Evolutionary conservation across 37 sponge, comb jelly and placozoan species (phyloP).

Genomic region (Cliona cf. orientalis): DNA sequence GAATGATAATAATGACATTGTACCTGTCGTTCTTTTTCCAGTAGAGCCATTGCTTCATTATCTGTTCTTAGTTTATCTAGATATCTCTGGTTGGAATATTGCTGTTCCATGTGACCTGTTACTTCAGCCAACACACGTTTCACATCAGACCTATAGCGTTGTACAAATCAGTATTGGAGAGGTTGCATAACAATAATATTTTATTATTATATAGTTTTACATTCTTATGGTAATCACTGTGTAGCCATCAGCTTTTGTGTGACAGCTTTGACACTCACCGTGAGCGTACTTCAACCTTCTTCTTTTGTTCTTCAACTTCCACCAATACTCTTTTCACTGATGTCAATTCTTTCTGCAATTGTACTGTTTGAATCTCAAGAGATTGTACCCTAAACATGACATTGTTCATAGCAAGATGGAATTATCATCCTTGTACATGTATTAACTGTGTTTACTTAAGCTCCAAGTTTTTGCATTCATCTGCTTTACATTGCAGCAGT

Average conservation of each 20-base stretch:
- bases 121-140: constrained; percentile 59
- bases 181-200: neutral
- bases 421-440: neutral
- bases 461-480: constrained; percentile 16
- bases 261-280: neutral
- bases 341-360: constrained; percentile 47
- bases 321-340: constrained; percentile 16
- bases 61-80: constrained; percentile 69
- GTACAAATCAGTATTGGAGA: neutral
- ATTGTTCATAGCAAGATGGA: neutral
- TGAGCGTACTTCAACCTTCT: constrained; percentile 25
- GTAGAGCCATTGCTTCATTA: constrained; percentile 51
- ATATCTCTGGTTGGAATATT: constrained; percentile 58
- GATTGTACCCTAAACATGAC: neutral
- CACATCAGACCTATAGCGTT: constrained; percentile 72
- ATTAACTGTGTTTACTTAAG: constrained; percentile 24
- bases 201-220: neutral
- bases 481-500: constrained; percentile 26
- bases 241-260: no score
- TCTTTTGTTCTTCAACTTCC: constrained; percentile 50
- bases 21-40: constrained; percentile 69
- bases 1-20: neutral
- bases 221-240: neutral
- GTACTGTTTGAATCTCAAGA: constrained; percentile 15
- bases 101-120: constrained; percentile 79